A percentile compares a stretch with the other conserved stretches of the same genome.
These are phyloP conservation scores for Python bivittatus DNA, from an alignment of 2,113 vertebrate genomes.

Conservation along the genomic window DNA sequence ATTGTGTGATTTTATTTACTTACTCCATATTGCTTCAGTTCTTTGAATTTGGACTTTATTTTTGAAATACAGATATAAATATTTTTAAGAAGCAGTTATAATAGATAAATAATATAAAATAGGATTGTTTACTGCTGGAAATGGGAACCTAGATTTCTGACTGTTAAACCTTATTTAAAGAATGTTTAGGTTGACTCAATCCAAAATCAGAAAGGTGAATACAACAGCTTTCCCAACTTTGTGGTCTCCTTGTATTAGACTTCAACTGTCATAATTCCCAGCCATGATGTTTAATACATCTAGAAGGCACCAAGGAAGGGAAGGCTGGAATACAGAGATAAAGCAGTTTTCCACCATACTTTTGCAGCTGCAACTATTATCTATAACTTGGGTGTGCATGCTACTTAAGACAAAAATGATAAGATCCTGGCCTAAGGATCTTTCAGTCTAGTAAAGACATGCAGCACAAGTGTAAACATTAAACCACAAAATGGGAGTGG, in stretches of 20 bases:
- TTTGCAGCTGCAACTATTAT: constrained; percentile 55
- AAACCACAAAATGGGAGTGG: constrained; percentile 66
- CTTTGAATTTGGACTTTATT: not conserved
- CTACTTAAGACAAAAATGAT: constrained; percentile 45
- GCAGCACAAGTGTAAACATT: constrained; percentile 71
- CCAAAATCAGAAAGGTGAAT: not conserved
- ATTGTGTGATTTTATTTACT: not conserved
- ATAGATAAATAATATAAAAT: not conserved
- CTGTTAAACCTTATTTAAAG: not conserved
- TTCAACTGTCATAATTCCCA: constrained; percentile 19
- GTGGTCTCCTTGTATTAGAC: not conserved
- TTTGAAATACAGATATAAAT: not conserved
- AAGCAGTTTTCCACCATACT: constrained; percentile 32
- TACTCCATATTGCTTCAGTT: not conserved
- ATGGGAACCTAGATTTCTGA: not conserved
- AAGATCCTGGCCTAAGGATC: constrained; percentile 49
- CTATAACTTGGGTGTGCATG: constrained; percentile 54
- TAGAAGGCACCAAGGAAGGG: not conserved
- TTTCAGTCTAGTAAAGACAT: constrained; percentile 62
- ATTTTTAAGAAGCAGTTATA: not conserved
- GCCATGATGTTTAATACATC: not conserved
- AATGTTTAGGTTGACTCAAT: not conserved
- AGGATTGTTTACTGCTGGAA: not conserved
- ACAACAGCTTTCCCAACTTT: not conserved
- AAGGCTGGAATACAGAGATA: not conserved